phyloP scores from a whole-genome alignment of 2,113 vertebrate genomes.

The Panurus biarmicus region DNA sequence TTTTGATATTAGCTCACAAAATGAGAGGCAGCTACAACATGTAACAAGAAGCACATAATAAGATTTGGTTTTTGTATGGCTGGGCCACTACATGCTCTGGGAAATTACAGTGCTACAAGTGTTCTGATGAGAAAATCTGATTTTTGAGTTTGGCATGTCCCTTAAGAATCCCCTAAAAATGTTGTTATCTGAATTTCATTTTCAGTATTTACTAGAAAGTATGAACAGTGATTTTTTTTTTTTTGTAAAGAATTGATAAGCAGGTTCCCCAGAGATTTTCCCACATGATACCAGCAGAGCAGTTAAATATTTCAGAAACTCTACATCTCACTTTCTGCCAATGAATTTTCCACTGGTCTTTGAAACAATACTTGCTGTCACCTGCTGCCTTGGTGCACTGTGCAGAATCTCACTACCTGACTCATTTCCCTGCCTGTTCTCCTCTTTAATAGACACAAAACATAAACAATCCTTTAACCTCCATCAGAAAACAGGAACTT shows the following conservation, averaged over 20 bases:
- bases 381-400: neutral
- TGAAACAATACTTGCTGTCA: neutral
- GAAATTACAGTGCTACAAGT: neutral
- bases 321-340: neutral
- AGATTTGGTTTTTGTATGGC: neutral
- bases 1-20: neutral
- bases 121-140: neutral
- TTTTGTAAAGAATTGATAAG: neutral
- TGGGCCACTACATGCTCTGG: neutral
- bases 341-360: neutral
- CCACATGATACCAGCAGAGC: neutral
- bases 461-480: neutral
- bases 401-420: neutral
- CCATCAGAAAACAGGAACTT: neutral
- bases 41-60: neutral
- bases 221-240: neutral
- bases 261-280: neutral
- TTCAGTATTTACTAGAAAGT: neutral
- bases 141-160: neutral
- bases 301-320: neutral
- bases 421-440: neutral
- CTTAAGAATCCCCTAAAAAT: neutral
- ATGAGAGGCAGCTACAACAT: neutral
- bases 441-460: neutral
- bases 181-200: neutral